Percentiles rank a stretch among this genome's conserved stretches.
Conservation (phyloP, 1,140 invertebrate species). For the Brachionus rubens region DNA sequence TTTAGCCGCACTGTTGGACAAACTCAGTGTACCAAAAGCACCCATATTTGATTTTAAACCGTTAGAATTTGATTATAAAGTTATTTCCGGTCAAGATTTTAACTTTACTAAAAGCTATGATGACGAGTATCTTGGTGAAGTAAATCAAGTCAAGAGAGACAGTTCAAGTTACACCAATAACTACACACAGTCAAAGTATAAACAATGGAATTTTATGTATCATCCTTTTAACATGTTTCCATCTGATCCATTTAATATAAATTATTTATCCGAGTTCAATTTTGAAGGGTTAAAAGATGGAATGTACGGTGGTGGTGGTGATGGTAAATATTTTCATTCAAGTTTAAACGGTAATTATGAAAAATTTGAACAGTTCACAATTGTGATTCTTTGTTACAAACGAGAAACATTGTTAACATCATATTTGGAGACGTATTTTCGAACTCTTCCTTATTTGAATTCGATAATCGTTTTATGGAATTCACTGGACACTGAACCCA, state of each 20-base stretch:
- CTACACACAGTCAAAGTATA: not conserved
- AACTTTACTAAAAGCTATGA: not conserved
- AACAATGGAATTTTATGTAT: conserved; percentile 18
- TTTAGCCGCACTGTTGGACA: not conserved
- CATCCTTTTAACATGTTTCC: conserved; percentile 41
- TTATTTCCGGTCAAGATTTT: not conserved
- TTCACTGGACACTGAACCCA: conserved; percentile 64
- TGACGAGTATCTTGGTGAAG: conserved; percentile 8
- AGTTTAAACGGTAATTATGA: conserved; percentile 25
- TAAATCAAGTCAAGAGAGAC: not conserved
- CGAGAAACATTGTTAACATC: conserved; percentile 85
- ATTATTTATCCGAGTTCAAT: conserved; percentile 30
- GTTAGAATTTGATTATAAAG: not conserved
- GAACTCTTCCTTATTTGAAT: conserved; percentile 83
- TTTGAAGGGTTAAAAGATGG: not conserved
- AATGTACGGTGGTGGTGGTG: not conserved
- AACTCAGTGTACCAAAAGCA: not conserved
- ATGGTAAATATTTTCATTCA: conserved; percentile 41
- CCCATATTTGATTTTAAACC: conserved; percentile 18
- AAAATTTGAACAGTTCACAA: conserved; percentile 55
- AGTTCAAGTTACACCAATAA: conserved; percentile 2
- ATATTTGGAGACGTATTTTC: conserved; percentile 79
- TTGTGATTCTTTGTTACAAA: conserved; percentile 94
- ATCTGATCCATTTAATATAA: conserved; percentile 4
- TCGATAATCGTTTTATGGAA: conserved; percentile 98